Evolutionary conservation across 2,113 vertebrate species (phyloP), one percentile per base, ranked within the genome.

Genomic region (Ceuthmochares aereus): DNA sequence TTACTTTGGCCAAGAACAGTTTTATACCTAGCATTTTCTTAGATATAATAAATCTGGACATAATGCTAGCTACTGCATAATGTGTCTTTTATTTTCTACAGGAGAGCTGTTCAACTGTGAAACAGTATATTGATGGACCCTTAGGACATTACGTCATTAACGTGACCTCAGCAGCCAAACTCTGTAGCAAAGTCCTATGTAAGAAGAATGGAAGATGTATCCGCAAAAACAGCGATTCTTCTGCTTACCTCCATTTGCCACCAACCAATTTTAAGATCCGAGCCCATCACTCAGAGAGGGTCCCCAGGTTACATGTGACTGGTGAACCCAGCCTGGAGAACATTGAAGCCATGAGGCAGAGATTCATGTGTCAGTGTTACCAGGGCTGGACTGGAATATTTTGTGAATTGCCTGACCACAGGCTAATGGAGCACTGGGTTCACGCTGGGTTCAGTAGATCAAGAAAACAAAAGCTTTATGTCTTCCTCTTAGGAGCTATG

Each of bases 321-420:
- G 98, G 98, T 26, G 93, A 97, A 47, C 96, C 95, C 43, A 98
- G 97, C 87, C 87, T 88, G 70, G 97, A 98, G 6, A 98, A 97
- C 56, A 90, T 98, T 60, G 93, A 97, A 70, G 95, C 96, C 79
- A 99, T 99, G 99, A 99, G 98, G 95, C 97, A 98, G 42, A 98
- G 97, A 76, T 99, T 99, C 95, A 94, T 96, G 81, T 99, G 99
- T 69, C 99, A 99, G 96, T 99, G 99, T 95, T 99, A 99, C 94
- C 98, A 98, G 91, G 98, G 99, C 34, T 99, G 99, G 99, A 98
- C 97, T 1, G 99, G 99, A 11, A 94, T 98, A 73, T 98, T 98
- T 96, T 99, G 99, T 64, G 98, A 99, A 97, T 76, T 98, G 68
- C 98, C 98, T 36, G 98, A 98, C 56, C 80, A 60, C 81, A 88